Conservation (phyloP, 2,888 invertebrate genomes). For the Lasioglossum leucozonium region DNA sequence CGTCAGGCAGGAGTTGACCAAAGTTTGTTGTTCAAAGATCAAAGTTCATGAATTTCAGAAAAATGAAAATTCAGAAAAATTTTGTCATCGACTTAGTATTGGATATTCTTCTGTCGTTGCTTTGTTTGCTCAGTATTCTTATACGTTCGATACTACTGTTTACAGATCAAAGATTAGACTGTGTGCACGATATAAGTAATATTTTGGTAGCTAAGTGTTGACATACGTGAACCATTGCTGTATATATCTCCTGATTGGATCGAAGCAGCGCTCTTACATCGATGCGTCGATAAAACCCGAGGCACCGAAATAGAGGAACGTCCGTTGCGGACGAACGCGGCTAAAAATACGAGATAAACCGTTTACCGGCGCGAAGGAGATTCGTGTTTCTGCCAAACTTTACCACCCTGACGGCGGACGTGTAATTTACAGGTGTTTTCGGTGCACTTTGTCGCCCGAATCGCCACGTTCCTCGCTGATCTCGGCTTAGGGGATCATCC, state of each 20-base stretch:
- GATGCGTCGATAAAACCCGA: constrained; percentile 33
- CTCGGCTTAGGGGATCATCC: not conserved
- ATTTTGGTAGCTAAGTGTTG: not conserved
- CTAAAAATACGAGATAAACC: constrained; percentile 49
- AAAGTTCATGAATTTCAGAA: too few species aligned
- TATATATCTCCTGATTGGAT: not conserved
- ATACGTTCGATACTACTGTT: not conserved
- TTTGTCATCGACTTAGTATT: too few species aligned
- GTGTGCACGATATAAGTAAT: not conserved
- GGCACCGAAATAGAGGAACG: constrained; percentile 37
- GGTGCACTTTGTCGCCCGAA: not conserved
- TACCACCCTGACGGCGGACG: not conserved
- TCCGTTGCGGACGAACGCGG: constrained; percentile 17
- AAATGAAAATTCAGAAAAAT: too few species aligned
- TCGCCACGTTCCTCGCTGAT: not conserved
- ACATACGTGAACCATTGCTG: not conserved
- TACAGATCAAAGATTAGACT: not conserved
- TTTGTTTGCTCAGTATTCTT: too few species aligned
- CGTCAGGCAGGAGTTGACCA: too few species aligned
- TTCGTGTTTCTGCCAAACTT: constrained; percentile 45
- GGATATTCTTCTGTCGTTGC: too few species aligned
- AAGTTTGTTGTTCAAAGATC: too few species aligned
- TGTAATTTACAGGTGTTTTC: constrained; percentile 27
- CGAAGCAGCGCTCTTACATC: not conserved
- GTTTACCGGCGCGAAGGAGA: constrained; percentile 8